phyloP scores from a whole-genome alignment of 1,140 invertebrate species.

The Bombus confusus region DNA sequence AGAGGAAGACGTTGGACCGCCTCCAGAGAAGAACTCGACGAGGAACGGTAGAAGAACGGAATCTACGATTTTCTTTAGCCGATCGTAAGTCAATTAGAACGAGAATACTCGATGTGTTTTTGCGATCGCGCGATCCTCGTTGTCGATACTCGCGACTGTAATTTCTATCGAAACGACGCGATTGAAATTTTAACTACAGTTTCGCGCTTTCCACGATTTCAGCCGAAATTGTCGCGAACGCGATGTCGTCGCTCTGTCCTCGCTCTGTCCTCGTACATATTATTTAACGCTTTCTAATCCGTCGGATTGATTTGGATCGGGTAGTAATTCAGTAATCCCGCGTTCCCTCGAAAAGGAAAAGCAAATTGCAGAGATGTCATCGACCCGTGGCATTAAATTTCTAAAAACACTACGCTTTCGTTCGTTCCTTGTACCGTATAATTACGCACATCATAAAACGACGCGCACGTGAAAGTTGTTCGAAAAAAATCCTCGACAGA shows the following conservation, averaged over 20 bases:
- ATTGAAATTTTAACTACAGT: background rate
- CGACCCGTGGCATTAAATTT: constrained; percentile 19
- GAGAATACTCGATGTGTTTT: background rate
- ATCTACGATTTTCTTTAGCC: background rate
- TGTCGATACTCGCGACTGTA: background rate
- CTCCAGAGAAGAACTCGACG: background rate
- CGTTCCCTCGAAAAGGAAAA: background rate
- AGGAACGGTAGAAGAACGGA: background rate
- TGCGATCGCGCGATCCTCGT: background rate
- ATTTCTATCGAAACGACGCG: background rate
- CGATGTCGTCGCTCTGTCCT: background rate
- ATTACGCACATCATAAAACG: background rate
- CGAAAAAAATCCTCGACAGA: background rate
- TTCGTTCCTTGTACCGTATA: too few relatives aligned
- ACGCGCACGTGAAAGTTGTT: background rate
- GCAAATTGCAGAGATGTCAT: background rate
- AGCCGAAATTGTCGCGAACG: background rate
- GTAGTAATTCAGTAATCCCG: background rate
- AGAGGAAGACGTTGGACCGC: constrained; percentile 4
- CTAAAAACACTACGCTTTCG: background rate
- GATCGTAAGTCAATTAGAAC: constrained; percentile 27
- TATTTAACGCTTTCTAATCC: constrained; percentile 41
- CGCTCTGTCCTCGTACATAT: background rate
- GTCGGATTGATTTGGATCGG: background rate
- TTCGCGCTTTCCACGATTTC: background rate